phyloP scores from a whole-genome alignment of 2,888 invertebrate species.

The Trachelus tabidus region DNA sequence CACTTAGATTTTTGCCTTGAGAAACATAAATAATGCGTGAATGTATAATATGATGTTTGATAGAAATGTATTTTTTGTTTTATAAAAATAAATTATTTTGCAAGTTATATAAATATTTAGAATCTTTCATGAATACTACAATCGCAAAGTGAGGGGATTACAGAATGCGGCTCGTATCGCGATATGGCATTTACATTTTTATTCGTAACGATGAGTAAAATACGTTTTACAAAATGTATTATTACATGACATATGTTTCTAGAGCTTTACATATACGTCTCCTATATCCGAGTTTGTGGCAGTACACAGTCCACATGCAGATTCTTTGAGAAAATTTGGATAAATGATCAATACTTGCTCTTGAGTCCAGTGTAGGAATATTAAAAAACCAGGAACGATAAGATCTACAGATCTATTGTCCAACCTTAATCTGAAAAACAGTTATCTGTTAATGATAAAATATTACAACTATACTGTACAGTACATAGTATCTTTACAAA shows the following conservation, averaged over 20 bases:
- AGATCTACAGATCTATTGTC: constrained; percentile 48
- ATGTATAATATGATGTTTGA: not conserved
- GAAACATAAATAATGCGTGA: not conserved
- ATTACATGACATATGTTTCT: not conserved
- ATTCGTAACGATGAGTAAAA: not conserved
- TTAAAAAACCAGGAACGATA: constrained; percentile 49
- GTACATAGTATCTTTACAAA: not conserved
- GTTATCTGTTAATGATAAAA: not conserved
- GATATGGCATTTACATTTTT: not conserved
- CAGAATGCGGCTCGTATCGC: not conserved
- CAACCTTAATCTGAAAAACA: constrained; percentile 47
- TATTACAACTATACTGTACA: not conserved
- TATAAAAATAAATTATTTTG: not conserved
- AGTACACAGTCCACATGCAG: constrained; percentile 57
- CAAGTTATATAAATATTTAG: not conserved
- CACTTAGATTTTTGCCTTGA: constrained; percentile 70
- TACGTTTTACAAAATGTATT: not conserved
- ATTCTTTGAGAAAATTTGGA: constrained; percentile 58
- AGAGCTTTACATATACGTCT: not conserved
- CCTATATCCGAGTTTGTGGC: constrained; percentile 22
- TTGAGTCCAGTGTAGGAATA: constrained; percentile 58
- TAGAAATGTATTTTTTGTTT: not conserved
- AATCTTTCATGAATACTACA: not conserved
- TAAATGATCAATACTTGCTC: constrained; percentile 58
- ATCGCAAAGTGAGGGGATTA: not conserved